Evolutionary conservation across 2,113 vertebrate species (phyloP), one percentile per base, ranked within the genome.

Genomic region (Daubentonia madagascariensis): DNA sequence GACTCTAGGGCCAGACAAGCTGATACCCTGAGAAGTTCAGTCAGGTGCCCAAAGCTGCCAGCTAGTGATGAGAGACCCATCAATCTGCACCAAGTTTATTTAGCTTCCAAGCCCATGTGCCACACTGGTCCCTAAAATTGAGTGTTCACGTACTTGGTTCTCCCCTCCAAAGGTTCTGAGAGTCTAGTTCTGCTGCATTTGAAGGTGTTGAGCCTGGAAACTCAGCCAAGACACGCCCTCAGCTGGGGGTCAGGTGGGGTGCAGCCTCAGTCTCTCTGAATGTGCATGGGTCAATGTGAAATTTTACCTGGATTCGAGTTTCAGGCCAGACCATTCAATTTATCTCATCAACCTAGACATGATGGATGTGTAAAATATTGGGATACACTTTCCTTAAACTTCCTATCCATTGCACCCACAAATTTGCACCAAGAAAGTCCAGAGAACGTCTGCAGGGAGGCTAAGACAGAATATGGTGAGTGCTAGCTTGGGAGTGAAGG

Each of bases 121-220:
- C 23, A 35, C 8, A 0, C 6, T n/a, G 28, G 8, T 30, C 23
- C 20, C 6, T 11, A 30, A 8, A 25, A 5, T 2, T 23, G 48
- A 11, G 23, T 25, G 40, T 68, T 59, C 6, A 22, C 17, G 8
- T 43, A 2, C 4, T 32, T 8, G 32, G 17, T 52, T 93, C 75
- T 87, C 72, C 30, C 32, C 13, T 30, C 30, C 23, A 22, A 28
- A 70, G 2, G n/a, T 75, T 59, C 11, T 1, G 1, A 18, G 45
- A 18, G 25, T 65, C 63, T 3, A 10, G 1, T 13, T 68, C 20
- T 23, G 8, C 28, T 63, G 43, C 13, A 11, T 50, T 61, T 23
- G 50, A 32, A 61, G 57, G 17, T 40, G 30, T 1, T 16, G 32
- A 35, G 61, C 40, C 35, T 61, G 13, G 12, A 67, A 35, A 70